Evolutionary conservation across 1,140 invertebrate species (phyloP).

Genomic region (Mya arenaria): DNA sequence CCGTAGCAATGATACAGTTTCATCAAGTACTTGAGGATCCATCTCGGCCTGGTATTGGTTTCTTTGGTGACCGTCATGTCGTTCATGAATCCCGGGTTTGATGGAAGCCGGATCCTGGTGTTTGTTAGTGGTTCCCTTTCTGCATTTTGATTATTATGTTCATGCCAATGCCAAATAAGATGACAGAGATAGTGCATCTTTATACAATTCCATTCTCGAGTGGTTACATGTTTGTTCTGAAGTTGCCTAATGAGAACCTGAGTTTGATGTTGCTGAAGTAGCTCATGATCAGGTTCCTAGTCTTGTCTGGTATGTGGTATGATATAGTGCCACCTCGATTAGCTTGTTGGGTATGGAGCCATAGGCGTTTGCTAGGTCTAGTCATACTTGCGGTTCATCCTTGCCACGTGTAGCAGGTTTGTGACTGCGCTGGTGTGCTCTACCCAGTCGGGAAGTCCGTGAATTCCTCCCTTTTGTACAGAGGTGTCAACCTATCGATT

Average conservation of each 20-base stretch:
- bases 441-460: slow-evolving; percentile 30
- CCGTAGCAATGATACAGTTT: slow-evolving; percentile 2
- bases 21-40: too few species aligned
- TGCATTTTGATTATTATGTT: slow-evolving; percentile 31
- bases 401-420: not conserved
- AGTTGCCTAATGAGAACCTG: too few species aligned
- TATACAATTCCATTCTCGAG: slow-evolving; percentile 32
- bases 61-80: slow-evolving; percentile 18
- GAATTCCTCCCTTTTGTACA: slow-evolving; percentile 42
- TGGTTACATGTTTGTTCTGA: slow-evolving; percentile 21
- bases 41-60: not conserved
- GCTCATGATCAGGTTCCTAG: not conserved
- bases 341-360: too few species aligned
- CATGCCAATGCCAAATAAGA: slow-evolving; percentile 27
- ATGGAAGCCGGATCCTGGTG: not conserved
- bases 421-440: not conserved
- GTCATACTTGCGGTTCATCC: slow-evolving; percentile 24
- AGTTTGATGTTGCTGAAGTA: too few species aligned
- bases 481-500: slow-evolving; percentile 44
- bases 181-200: slow-evolving; percentile 50
- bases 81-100: slow-evolving; percentile 26
- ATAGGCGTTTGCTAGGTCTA: slow-evolving; percentile 45
- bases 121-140: slow-evolving; percentile 3
- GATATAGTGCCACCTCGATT: slow-evolving; percentile 5
- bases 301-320: slow-evolving; percentile 31